A percentile compares a stretch with the other conserved stretches of the same genome.
phyloP scores from a whole-genome alignment of 2,113 vertebrate genomes.

The Speoplatyrhinus poulsoni region DNA sequence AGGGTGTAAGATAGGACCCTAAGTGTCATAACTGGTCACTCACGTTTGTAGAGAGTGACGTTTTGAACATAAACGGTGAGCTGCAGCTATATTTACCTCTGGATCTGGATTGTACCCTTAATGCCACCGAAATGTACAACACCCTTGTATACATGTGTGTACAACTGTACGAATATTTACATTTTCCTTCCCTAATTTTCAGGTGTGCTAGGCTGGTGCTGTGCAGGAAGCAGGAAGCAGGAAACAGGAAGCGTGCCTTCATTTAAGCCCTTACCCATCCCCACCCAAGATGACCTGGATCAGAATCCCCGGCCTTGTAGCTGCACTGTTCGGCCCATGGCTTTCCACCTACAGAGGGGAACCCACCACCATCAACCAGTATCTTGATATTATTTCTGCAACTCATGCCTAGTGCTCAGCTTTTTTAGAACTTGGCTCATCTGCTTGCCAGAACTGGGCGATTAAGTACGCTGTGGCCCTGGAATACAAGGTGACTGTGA shows the following conservation, averaged over 20 bases:
- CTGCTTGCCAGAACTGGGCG: slow-evolving; percentile 85
- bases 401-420: slow-evolving; percentile 78
- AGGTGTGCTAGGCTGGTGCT: slow-evolving; percentile 96
- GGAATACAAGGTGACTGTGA: slow-evolving; percentile 82
- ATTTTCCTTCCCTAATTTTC: slow-evolving; percentile 27
- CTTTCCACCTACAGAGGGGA: slow-evolving; percentile 32
- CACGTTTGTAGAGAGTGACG: neutral
- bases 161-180: neutral
- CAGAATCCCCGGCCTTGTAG: slow-evolving; percentile 75
- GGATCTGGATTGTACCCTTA: neutral
- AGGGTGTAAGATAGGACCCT: too few relatives aligned
- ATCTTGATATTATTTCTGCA: slow-evolving; percentile 64
- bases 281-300: slow-evolving; percentile 89
- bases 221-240: slow-evolving; percentile 80
- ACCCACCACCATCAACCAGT: slow-evolving; percentile 79
- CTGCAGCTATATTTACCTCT: neutral
- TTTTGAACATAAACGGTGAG: neutral
- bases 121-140: too few relatives aligned
- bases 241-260: slow-evolving; percentile 95
- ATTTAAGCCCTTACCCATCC: slow-evolving; percentile 94
- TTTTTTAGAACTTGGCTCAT: slow-evolving; percentile 82
- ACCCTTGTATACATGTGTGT: neutral
- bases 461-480: slow-evolving; percentile 88
- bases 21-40: neutral
- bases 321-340: slow-evolving; percentile 82